Conservation (phyloP, 2,797 vertebrate genomes). For the Pteronotus mesoamericanus region DNA sequence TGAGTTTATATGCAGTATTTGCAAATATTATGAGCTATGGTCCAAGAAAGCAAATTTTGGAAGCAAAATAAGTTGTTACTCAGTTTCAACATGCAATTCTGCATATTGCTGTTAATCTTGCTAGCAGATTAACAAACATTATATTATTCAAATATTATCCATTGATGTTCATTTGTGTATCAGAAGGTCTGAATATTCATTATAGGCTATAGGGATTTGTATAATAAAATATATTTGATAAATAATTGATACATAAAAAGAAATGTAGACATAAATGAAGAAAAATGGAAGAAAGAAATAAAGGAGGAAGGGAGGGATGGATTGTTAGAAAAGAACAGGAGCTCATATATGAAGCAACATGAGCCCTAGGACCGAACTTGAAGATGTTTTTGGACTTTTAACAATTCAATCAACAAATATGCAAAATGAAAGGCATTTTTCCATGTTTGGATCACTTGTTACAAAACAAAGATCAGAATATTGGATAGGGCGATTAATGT, state of each 20-base stretch:
- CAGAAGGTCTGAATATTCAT: not conserved
- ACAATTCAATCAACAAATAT: not conserved
- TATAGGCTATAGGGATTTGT: not conserved
- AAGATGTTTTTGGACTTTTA: not conserved
- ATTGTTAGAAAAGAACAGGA: not conserved
- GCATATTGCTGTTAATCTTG: not conserved
- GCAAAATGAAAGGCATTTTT: not conserved
- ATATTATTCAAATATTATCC: not conserved
- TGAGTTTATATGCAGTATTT: not conserved
- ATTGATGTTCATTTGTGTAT: not conserved
- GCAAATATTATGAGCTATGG: not conserved
- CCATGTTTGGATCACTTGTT: not conserved
- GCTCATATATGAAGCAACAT: not conserved
- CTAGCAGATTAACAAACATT: not conserved
- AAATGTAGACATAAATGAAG: not conserved
- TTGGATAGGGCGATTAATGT: not conserved
- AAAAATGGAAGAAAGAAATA: not conserved
- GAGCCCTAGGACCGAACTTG: not conserved
- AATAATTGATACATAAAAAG: not conserved
- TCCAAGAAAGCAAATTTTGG: not conserved
- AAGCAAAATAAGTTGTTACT: not conserved
- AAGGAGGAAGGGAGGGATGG: not conserved
- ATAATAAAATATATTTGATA: not conserved
- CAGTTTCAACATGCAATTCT: not conserved
- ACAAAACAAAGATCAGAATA: not conserved